Evolutionary conservation across 1,140 invertebrate genomes (phyloP).

Genomic region (Drosophila pachea): DNA sequence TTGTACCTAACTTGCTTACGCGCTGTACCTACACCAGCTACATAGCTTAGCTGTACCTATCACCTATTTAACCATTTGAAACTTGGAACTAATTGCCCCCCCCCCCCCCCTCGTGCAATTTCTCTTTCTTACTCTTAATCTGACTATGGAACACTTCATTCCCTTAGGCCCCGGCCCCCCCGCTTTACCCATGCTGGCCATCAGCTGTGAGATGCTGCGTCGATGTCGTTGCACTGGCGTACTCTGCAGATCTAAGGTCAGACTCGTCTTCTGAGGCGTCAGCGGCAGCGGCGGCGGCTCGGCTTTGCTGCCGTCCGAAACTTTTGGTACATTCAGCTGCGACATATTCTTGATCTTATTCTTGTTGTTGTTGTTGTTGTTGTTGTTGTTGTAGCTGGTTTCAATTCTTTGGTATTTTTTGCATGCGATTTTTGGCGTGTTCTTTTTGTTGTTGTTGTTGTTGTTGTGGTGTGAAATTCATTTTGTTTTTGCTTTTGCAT

Average conservation of each 20-base stretch:
- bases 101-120: too few relatives aligned
- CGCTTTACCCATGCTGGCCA: constrained; percentile 75
- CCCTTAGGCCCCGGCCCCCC: neutral
- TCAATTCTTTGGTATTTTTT: constrained; percentile 53
- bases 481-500: constrained; percentile 11
- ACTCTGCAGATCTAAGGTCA: constrained; percentile 32
- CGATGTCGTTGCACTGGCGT: constrained; percentile 69
- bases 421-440: constrained; percentile 48
- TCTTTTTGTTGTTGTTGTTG: constrained; percentile 12
- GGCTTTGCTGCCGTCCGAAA: neutral
- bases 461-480: constrained; percentile 25
- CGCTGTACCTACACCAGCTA: too few relatives aligned
- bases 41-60: too few relatives aligned
- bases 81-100: too few relatives aligned
- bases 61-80: too few relatives aligned
- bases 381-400: constrained; percentile 18
- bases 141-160: neutral
- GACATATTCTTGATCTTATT: constrained; percentile 6
- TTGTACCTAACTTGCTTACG: too few relatives aligned
- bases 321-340: constrained; percentile 16
- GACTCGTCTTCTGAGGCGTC: constrained; percentile 11
- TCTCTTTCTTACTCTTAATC: too few relatives aligned
- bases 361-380: constrained; percentile 1
- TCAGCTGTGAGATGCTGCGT: constrained; percentile 78
- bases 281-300: constrained; percentile 44